Evolutionary conservation across 2,113 vertebrate species (phyloP), one percentile per base, ranked within the genome.

Genomic region (Oostethus manadensis): DNA sequence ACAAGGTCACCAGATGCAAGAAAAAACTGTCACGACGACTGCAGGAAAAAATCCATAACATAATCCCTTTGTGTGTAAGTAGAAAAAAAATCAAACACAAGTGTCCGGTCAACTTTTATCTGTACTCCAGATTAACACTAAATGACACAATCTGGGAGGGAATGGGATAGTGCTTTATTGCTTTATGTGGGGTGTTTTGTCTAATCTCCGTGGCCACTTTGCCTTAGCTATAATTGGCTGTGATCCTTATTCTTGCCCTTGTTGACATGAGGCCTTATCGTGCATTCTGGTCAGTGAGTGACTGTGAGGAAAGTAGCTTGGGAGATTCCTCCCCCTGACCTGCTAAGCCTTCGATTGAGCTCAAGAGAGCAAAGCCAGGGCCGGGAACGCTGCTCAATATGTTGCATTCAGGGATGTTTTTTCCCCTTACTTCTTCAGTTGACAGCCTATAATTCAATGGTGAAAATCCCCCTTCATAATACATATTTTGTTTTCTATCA

Each of bases 101-200:
- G 0, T 11, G 17, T 11, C 38, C 53, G 33, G 35, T 58, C 60
- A 60, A 54, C 64, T 61, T 56, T 75, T 64, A 73, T 79, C 70
- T 40, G n/a, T 51, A 70, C 56, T 61, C 79, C 51, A 60, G 70
- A 81, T 80, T 81, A 80, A 90, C 91, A 92, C 91, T 87, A 92
- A 92, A 91, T 91, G 85, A 89, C 74, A 87, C 89, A 84, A 86
- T 90, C 86, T 58, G 60, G 82, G 68, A 89, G 89, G 85, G 85
- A 66, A 80, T 44, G 91, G 92, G 94, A 94, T 89, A 91, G 92
- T 92, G 90, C 88, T 92, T 90, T 87, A 91, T 85, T 92, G 90
- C 88, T 92, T 90, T 87, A 91, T 85, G 87, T 82, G 79, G 86
- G 91, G 87, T 89, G 84, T 80, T 87, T 92, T 83, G 86, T 89